Base-by-base conservation (phyloP, 2,113 vertebrate species). In the Hemichromis elongatus region DNA sequence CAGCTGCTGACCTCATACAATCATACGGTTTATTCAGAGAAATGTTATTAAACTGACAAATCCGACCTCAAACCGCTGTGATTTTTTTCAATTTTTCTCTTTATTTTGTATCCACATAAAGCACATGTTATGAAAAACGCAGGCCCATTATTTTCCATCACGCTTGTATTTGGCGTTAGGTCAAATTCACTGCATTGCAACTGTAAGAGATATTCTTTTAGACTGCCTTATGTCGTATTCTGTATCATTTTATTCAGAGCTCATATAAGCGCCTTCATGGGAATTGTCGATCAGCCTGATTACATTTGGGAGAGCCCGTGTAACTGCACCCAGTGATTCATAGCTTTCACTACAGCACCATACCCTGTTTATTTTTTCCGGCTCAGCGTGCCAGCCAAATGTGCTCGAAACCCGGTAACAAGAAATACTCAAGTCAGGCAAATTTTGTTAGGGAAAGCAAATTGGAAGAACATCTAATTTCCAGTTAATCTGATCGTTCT, bases 271-370 rank as follows among this genome's bases (percentile, higher is more conserved):
- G 42, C 50, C 52, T 70, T 59, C 56, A 19, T 21, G 86, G 82
- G 82, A 83, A 83, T 86, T 84, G 80, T 75, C 35, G 53, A 77
- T 89, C 21, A 80, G 75, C 57, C 57, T 83, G 84, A 91, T 91
- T 86, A 63, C 79, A 66, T 56, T 53, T 35, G 63, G 26, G 47
- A 16, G 37, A 40, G n/a, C 68, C 54, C 16, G 2, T 40, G 87
- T 57, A 70, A 57, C 83, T 52, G 57, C 68, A 50, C 66, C 59
- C 63, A 21, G 75, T 79, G 79, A 89, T 59, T 93, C 83, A 85
- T 84, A 63, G 85, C 47, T 83, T 78, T 59, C 59, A 37, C 66
- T 30, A 54, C 68, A 50, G 26, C 57, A 26, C 28, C 5, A 52
- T 33, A 52, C 6, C 70, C 45, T 52, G 18, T 75, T 75, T 75